Evolutionary conservation across 2,113 vertebrate genomes (phyloP), one percentile per base, ranked within the genome.

Genomic region (Cebidichthys violaceus): DNA sequence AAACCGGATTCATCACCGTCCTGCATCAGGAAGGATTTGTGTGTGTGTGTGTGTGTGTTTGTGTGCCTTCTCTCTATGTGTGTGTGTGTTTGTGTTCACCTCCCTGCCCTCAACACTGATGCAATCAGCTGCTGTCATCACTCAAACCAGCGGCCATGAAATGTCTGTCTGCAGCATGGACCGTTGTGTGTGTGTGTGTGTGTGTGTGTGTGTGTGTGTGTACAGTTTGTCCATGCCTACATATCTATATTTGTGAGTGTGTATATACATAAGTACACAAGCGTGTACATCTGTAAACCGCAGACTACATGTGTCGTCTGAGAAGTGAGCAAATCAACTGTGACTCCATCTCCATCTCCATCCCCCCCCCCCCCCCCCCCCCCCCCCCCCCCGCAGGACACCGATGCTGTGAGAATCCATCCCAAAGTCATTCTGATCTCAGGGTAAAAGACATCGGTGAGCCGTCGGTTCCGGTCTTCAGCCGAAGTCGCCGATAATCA

Each of bases 61-160:
- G 29, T 33, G 29, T 33, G 57, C 10, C 22, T 55, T 18, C 39
- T 37, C 6, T 61, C 22, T 41, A 2, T 64, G 6, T 70, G 57
- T 67, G n/a, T 70, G 45, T 77, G 80, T 70, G 75, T 79, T 9
- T 75, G 67, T 29, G 69, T 29, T 86, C 55, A 81, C 52, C 82
- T 75, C 64, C 7, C 70, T 71, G 70, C 39, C 74, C 57, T 64
- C 54, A 70, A 79, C 84, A 73, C 85, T 57, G 65, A 86, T 79
- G 87, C 89, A 92, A 90, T 87, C 88, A 86, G 45, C 73, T 86
- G 67, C 84, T 92, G 87, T 91, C 87, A 89, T 88, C 89, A 87
- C 70, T 87, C 88, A 91, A 69, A 81, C 55, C 86, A 72, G 83
- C 17, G 76, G 85, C 90, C 83, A 84, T 92, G 87, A 90, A 76